Evolutionary conservation across 2,797 vertebrate species (phyloP).

Genomic region (Malacoctenus gilli): DNA sequence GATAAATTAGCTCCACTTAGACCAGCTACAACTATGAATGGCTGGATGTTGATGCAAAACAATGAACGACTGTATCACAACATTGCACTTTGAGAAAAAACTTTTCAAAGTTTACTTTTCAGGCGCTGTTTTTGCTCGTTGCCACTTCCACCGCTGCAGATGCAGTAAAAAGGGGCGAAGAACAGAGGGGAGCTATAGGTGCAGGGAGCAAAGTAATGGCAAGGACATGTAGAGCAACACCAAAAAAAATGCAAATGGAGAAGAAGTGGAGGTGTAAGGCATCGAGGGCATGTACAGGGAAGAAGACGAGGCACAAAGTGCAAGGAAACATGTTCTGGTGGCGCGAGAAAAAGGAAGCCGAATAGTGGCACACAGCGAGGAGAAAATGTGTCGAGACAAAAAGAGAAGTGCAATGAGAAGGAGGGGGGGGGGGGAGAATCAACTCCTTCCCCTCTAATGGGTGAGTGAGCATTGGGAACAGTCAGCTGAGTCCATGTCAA

Average conservation of each 20-base stretch:
- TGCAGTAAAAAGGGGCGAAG: slow-evolving; percentile 4
- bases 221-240: slow-evolving; percentile 43
- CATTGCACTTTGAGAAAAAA: too few species aligned
- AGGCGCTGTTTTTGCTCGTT: neutral
- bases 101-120: neutral
- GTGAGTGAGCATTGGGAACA: slow-evolving; percentile 73
- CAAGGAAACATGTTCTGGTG: slow-evolving; percentile 37
- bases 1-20: neutral
- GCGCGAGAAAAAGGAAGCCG: slow-evolving; percentile 18
- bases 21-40: neutral
- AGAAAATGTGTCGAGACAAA: slow-evolving; percentile 59
- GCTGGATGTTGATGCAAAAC: too few species aligned
- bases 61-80: too few species aligned
- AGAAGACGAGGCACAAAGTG: slow-evolving; percentile 48
- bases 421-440: slow-evolving; percentile 26
- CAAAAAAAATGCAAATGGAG: neutral
- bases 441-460: slow-evolving; percentile 57
- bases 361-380: slow-evolving; percentile 34
- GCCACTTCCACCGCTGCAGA: slow-evolving; percentile 14
- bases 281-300: slow-evolving; percentile 38
- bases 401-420: slow-evolving; percentile 22
- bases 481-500: slow-evolving; percentile 71
- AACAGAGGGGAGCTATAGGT: slow-evolving; percentile 30
- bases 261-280: slow-evolving; percentile 38
- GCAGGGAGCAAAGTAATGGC: slow-evolving; percentile 50